Evolutionary conservation across 2,797 vertebrate species (phyloP).

Genomic region (Takifugu ocellatus): DNA sequence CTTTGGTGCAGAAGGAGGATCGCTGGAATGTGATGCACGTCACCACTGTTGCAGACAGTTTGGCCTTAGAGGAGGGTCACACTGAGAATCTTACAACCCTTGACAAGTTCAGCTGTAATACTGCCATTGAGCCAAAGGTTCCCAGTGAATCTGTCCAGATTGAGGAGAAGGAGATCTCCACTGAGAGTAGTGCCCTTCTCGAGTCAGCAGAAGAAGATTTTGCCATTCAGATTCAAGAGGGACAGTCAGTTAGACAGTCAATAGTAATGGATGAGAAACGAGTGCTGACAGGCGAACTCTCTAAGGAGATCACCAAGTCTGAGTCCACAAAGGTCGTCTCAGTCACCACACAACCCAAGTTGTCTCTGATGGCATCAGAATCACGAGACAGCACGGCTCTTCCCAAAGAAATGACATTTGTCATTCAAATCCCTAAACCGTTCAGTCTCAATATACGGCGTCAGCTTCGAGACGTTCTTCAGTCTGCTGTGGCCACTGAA

Average conservation of each 20-base stretch:
- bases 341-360: constrained; percentile 66
- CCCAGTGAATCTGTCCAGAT: constrained; percentile 72
- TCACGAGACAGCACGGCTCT: constrained; percentile 70
- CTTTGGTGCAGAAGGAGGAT: constrained; percentile 80
- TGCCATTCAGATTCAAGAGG: constrained; percentile 81
- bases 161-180: constrained; percentile 71
- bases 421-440: constrained; percentile 70
- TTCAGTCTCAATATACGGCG: constrained; percentile 73
- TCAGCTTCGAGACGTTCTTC: constrained; percentile 81
- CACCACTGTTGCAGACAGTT: constrained; percentile 71
- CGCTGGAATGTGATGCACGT: constrained; percentile 75
- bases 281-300: constrained; percentile 73
- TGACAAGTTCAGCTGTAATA: constrained; percentile 61
- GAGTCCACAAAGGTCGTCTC: constrained; percentile 45
- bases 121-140: constrained; percentile 72
- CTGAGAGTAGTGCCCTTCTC: constrained; percentile 75
- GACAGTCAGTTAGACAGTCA: constrained; percentile 81
- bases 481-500: constrained; percentile 80
- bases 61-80: constrained; percentile 69
- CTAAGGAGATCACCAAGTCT: constrained; percentile 62
- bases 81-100: constrained; percentile 69
- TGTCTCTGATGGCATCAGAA: constrained; percentile 65
- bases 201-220: constrained; percentile 80
- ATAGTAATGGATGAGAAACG: constrained; percentile 83
- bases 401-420: constrained; percentile 80